Base-by-base conservation (phyloP, 2,888 invertebrate genomes). In the Masnerella sp. region DNA sequence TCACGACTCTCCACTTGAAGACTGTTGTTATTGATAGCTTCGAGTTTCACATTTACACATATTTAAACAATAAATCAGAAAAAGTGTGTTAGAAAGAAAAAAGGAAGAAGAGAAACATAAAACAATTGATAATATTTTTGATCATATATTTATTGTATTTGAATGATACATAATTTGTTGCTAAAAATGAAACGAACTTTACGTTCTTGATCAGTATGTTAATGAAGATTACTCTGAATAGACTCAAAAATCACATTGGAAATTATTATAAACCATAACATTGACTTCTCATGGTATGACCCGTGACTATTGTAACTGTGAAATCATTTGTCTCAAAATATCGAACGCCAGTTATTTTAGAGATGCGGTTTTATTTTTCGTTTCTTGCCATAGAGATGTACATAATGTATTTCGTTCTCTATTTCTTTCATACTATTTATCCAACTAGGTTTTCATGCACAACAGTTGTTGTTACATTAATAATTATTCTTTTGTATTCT, bases 361-460 rank as follows among this genome's bases (percentile, higher is more conserved):
- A 62, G 56, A 76, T 74, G 76, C 68, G 61, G 40, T 62, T 74
- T 70, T 72, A 68, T 74, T 73, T 64, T 64, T 74, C 69, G 40
- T 71, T 68, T 72, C 62, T 70, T 77, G 70, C 51, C 73, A 73
- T 73, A 67, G 73, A 77, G 77, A 75, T 77, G 47, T 73, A 71
- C 73, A 75, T 70, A 75, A 56, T 75, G 54, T 70, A 73, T 70
- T 75, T 74, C 70, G 28, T 68, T 64, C 77, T 70, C 74, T 70
- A 75, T 76, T 65, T 70, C 67, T 45, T 36, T 14, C 62, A 72
- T 65, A 72, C 72, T 74, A 76, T 69, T 61, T 76, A 58, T 72
- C 75, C 77, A 75, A 72, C 74, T 77, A 75, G 65, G 71, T 75
- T 74, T 77, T 74, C 70, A 77, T 75, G 75, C 73, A 75, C 75